These are phyloP conservation scores for Nycteola revayana DNA, from an alignment of 2,888 invertebrate genomes.

Conservation along the genomic window DNA sequence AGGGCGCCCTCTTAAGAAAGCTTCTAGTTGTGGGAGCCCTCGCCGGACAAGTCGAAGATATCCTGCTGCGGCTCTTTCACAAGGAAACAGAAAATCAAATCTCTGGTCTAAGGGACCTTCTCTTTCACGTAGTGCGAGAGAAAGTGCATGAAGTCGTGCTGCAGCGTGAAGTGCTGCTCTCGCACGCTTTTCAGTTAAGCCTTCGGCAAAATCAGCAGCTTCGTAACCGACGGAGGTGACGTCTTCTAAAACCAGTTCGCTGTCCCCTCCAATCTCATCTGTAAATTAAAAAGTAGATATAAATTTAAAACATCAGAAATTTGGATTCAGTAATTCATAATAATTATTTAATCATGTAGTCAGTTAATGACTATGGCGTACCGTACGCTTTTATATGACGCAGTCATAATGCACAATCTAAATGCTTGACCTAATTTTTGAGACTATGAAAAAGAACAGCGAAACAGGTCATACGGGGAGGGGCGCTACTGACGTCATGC, in stretches of 20 bases:
- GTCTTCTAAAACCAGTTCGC: slow-evolving; percentile 89
- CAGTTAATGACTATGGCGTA: no score
- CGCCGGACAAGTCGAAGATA: slow-evolving; percentile 90
- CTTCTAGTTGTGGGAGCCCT: slow-evolving; percentile 88
- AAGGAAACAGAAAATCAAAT: slow-evolving; percentile 87
- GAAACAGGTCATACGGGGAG: slow-evolving; percentile 30
- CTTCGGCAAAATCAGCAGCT: slow-evolving; percentile 86
- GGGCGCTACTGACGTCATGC: slow-evolving; percentile 14
- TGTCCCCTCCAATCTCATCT: slow-evolving; percentile 76
- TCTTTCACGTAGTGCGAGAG: slow-evolving; percentile 78
- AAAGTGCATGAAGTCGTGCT: slow-evolving; percentile 88
- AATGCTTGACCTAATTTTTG: slow-evolving; percentile 27
- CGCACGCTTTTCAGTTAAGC: slow-evolving; percentile 84
- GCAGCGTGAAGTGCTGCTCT: slow-evolving; percentile 87
- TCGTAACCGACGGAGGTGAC: slow-evolving; percentile 85
- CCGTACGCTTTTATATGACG: no score
- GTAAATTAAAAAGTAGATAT: no score
- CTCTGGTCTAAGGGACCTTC: slow-evolving; percentile 73
- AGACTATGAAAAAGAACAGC: slow-evolving; percentile 21
- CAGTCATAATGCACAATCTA: slow-evolving; percentile 7
- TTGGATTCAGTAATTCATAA: no score
- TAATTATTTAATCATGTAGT: no score
- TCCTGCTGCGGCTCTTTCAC: slow-evolving; percentile 89
- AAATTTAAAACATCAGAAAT: no score
- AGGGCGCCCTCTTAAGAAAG: slow-evolving; percentile 85